A percentile compares a stretch with the other conserved stretches of the same genome.
Evolutionary conservation across 2,797 vertebrate genomes (phyloP).

Genomic region (Artibeus jamaicensis): DNA sequence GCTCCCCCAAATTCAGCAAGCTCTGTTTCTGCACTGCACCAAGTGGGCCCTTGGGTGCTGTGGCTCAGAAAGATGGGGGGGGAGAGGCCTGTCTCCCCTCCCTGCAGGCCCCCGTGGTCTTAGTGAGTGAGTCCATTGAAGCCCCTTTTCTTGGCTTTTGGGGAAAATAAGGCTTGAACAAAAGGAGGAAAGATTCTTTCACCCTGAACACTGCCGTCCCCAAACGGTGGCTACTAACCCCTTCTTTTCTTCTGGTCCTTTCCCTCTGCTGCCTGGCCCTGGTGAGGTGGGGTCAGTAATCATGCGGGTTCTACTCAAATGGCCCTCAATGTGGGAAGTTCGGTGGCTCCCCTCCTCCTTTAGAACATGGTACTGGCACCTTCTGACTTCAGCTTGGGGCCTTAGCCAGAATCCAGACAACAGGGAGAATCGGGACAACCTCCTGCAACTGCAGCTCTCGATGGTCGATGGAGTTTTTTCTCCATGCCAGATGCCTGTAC

Average conservation of each 20-base stretch:
- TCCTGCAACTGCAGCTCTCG: not conserved
- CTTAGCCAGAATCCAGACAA: not conserved
- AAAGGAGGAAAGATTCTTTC: not conserved
- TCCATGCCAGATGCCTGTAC: not conserved
- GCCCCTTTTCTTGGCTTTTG: not conserved
- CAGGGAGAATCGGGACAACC: not conserved
- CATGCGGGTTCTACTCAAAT: not conserved
- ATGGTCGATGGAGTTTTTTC: not conserved
- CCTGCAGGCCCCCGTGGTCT: rapidly evolving
- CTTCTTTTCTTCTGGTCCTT: not conserved
- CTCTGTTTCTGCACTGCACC: not conserved
- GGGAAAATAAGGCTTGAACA: not conserved
- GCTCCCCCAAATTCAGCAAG: not conserved
- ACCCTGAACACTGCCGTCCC: not conserved
- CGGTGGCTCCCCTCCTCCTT: not conserved
- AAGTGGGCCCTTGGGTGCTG: not conserved
- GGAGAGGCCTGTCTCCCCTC: not conserved
- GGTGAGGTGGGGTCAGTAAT: no score
- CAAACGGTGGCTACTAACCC: not conserved
- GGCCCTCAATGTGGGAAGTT: no score
- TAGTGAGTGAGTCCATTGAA: not conserved
- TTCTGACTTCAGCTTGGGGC: not conserved
- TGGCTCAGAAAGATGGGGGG: not conserved
- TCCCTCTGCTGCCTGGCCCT: not conserved
- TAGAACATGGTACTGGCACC: not conserved